Conservation (phyloP, 1,140 invertebrate genomes). For the Brachionus rubens region DNA sequence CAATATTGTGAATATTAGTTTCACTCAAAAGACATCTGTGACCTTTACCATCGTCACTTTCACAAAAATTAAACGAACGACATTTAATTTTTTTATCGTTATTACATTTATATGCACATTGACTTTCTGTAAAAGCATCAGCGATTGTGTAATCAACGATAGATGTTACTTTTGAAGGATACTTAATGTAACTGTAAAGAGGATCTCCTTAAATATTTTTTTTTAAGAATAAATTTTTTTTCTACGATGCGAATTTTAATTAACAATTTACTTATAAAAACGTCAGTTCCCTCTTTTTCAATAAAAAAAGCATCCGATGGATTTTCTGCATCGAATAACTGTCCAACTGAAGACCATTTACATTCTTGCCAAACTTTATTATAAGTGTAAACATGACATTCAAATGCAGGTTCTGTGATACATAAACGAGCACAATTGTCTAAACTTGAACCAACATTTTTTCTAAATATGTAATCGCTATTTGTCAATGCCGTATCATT, state of each 20-base stretch:
- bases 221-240: too few relatives aligned
- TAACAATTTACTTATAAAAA: conserved; percentile 21
- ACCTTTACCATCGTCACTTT: neutral
- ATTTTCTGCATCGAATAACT: neutral
- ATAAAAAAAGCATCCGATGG: neutral
- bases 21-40: conserved; percentile 17
- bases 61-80: conserved; percentile 36
- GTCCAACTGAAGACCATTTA: conserved; percentile 11
- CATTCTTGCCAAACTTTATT: conserved; percentile 3
- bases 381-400: conserved; percentile 32
- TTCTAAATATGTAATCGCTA: neutral
- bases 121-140: neutral
- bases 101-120: conserved; percentile 33
- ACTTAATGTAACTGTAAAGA: conserved; percentile 34
- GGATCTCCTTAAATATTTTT: conserved; percentile 29
- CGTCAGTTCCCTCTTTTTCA: neutral
- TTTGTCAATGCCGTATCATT: conserved; percentile 2
- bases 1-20: conserved; percentile 3
- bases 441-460: neutral
- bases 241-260: too few relatives aligned
- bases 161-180: conserved; percentile 43
- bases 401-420: conserved; percentile 8
- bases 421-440: conserved; percentile 28
- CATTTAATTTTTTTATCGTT: conserved; percentile 16
- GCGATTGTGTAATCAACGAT: conserved; percentile 7